These are phyloP conservation scores for Trichomalopsis sarcophagae DNA, from an alignment of 1,140 invertebrate genomes.

Conservation along the genomic window DNA sequence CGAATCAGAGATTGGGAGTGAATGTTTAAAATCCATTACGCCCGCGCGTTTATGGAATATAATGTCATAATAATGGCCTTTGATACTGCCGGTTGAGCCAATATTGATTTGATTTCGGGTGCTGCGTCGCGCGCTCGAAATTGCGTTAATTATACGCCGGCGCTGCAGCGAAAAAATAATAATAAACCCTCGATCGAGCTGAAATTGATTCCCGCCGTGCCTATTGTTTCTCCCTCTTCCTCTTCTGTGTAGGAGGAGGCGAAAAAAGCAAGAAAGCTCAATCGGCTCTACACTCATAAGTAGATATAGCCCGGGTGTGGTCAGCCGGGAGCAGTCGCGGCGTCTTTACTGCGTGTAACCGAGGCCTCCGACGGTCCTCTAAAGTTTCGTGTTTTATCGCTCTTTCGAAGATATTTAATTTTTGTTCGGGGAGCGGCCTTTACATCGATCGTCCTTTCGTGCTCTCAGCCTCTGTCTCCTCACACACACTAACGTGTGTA, in stretches of 20 bases:
- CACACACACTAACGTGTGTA: not conserved
- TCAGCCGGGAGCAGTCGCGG: not conserved
- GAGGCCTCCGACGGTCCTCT: constrained; percentile 55
- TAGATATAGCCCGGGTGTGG: not conserved
- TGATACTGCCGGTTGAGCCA: not conserved
- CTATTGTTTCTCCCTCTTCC: not conserved
- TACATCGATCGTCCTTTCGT: constrained; percentile 56
- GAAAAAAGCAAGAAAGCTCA: not conserved
- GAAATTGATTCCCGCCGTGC: not conserved
- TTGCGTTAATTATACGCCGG: not conserved
- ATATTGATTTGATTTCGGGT: not conserved
- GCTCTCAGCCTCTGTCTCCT: not conserved
- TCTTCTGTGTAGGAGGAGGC: no score
- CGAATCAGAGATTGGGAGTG: not conserved
- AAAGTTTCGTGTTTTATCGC: constrained; percentile 68
- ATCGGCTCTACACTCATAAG: not conserved
- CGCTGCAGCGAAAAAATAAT: not conserved
- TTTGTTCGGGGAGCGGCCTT: constrained; percentile 64
- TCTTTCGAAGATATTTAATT: constrained; percentile 69
- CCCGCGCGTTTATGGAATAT: not conserved
- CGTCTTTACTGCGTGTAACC: constrained; percentile 54
- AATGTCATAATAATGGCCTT: not conserved
- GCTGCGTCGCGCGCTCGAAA: not conserved
- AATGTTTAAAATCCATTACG: not conserved
- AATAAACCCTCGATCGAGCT: not conserved